These are phyloP conservation scores for Sterrhoptilus dennistouni DNA, from an alignment of 2,113 vertebrate genomes.

Conservation along the genomic window DNA sequence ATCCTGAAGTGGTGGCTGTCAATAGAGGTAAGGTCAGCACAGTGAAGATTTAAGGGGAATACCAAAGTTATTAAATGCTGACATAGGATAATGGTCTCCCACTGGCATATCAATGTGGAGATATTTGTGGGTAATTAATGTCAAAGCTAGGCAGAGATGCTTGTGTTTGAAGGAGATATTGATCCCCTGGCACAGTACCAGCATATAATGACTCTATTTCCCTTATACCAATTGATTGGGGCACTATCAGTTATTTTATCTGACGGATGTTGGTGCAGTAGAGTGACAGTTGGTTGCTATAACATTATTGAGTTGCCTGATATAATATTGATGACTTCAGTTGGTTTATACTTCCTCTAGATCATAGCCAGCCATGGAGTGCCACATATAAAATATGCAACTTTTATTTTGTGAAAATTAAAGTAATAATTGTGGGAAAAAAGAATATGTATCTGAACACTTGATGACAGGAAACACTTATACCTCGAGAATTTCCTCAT, in stretches of 20 bases:
- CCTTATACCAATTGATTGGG: background rate
- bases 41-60: background rate
- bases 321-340: background rate
- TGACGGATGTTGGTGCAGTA: background rate
- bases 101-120: background rate
- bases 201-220: constrained; percentile 2
- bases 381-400: background rate
- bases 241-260: constrained; percentile 1
- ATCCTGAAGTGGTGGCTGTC: background rate
- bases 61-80: background rate
- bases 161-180: constrained; percentile 2
- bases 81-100: background rate
- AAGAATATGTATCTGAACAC: background rate
- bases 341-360: background rate
- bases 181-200: background rate
- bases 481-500: background rate
- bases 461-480: background rate
- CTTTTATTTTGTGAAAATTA: background rate
- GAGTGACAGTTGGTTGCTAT: background rate
- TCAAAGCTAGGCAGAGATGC: background rate
- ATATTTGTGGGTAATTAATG: constrained; percentile 11
- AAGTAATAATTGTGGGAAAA: background rate
- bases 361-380: background rate
- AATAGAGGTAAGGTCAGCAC: background rate
- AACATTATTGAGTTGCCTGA: background rate